Percentiles rank a stretch among this genome's conserved stretches.
These are phyloP conservation scores for Bhutanitis thaidina DNA, from an alignment of 2,888 invertebrate species.

Conservation along the genomic window DNA sequence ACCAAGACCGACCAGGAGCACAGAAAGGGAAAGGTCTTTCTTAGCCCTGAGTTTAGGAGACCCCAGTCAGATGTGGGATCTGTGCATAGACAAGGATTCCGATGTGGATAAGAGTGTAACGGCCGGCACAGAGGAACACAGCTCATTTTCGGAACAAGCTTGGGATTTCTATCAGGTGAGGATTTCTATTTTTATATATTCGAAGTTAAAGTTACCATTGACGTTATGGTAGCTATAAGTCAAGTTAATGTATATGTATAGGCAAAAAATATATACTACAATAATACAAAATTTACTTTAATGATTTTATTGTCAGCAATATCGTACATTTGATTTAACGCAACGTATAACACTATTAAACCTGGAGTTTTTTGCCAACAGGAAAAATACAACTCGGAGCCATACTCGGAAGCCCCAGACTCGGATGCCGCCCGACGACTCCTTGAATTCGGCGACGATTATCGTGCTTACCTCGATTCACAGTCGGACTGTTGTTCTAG, in stretches of 20 bases:
- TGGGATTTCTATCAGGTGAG: slow-evolving; percentile 96
- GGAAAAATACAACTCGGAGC: slow-evolving; percentile 95
- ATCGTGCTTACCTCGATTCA: slow-evolving; percentile 92
- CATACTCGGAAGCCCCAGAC: slow-evolving; percentile 92
- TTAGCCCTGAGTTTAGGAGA: slow-evolving; percentile 65
- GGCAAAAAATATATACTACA: too few relatives aligned
- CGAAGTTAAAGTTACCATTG: too few relatives aligned
- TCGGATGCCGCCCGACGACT: slow-evolving; percentile 90
- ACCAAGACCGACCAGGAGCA: slow-evolving; percentile 57
- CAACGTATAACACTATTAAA: too few relatives aligned
- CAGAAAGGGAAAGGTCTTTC: slow-evolving; percentile 62
- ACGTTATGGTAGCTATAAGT: too few relatives aligned
- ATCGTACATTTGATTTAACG: too few relatives aligned
- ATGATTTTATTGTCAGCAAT: too few relatives aligned
- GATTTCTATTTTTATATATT: background rate
- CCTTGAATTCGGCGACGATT: slow-evolving; percentile 94
- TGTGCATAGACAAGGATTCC: slow-evolving; percentile 68
- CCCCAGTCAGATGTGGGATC: slow-evolving; percentile 65
- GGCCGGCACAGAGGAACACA: slow-evolving; percentile 85
- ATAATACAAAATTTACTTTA: too few relatives aligned
- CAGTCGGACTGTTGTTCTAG: slow-evolving; percentile 93
- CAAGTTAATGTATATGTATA: too few relatives aligned
- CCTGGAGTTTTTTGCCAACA: too few relatives aligned
- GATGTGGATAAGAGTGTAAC: slow-evolving; percentile 81
- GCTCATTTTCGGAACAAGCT: slow-evolving; percentile 93